A percentile compares a stretch with the other conserved stretches of the same genome.
Evolutionary conservation across 2,888 invertebrate genomes (phyloP).

Genomic region (Opisthograptis luteolata): DNA sequence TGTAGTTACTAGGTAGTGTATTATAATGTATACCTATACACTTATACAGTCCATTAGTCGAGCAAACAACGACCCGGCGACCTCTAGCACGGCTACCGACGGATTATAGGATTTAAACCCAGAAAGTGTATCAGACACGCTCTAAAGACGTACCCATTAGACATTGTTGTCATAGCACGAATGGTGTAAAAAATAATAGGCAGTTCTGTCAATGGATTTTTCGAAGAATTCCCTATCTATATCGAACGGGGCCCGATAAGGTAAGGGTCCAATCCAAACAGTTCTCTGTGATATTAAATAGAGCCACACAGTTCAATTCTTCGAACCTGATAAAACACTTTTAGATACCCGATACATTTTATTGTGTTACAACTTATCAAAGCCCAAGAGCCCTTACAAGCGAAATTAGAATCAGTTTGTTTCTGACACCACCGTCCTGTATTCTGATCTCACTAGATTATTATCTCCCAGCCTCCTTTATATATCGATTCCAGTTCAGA

Average conservation of each 20-base stretch:
- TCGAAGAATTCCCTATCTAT: neutral
- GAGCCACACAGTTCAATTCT: too few species aligned
- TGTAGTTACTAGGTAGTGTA: slow-evolving; percentile 2
- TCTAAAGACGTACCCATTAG: too few species aligned
- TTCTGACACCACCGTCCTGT: too few species aligned
- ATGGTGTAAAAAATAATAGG: slow-evolving; percentile 23
- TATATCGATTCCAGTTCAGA: neutral
- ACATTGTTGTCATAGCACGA: slow-evolving; percentile 17
- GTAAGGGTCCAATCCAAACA: neutral
- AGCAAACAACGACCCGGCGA: slow-evolving; percentile 43
- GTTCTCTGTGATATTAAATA: too few species aligned
- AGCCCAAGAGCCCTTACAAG: too few species aligned
- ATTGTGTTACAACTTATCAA: too few species aligned
- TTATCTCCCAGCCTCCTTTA: neutral
- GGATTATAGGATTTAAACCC: slow-evolving; percentile 38
- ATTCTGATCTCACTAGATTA: too few species aligned
- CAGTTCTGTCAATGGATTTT: slow-evolving; percentile 7
- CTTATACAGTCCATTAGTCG: slow-evolving; percentile 38
- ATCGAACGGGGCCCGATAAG: slow-evolving; percentile 3
- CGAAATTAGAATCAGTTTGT: too few species aligned
- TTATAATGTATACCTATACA: neutral
- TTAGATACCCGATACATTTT: too few species aligned
- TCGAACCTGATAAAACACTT: too few species aligned
- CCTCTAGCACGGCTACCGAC: slow-evolving; percentile 25
- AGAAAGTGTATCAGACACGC: slow-evolving; percentile 31